A percentile compares a stretch with the other conserved stretches of the same genome.
phyloP scores from a whole-genome alignment of 2,888 invertebrate species.

The Galerucella calmariensis region DNA sequence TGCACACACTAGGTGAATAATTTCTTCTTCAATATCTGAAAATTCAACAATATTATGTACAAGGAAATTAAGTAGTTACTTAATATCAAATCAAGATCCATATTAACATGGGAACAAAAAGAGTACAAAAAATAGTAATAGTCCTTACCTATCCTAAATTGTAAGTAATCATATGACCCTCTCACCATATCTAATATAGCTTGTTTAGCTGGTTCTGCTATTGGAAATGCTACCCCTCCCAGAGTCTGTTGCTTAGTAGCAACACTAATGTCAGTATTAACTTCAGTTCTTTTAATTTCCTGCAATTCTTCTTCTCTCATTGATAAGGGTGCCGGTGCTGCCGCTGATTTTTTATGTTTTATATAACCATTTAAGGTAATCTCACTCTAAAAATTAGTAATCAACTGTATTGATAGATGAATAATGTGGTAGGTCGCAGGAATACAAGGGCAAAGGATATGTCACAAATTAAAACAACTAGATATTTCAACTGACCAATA shows the following conservation, averaged over 20 bases:
- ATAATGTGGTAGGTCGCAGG: neutral
- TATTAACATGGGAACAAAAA: too few species aligned
- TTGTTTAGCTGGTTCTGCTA: constrained; percentile 81
- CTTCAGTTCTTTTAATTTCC: constrained; percentile 79
- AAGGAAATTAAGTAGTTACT: too few species aligned
- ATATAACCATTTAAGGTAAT: constrained; percentile 84
- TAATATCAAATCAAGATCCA: too few species aligned
- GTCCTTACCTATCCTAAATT: constrained; percentile 80
- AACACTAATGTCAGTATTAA: constrained; percentile 78
- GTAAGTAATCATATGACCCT: constrained; percentile 88
- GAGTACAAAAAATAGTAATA: too few species aligned
- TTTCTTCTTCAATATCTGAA: constrained; percentile 85
- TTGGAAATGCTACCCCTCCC: constrained; percentile 90
- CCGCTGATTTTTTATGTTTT: constrained; percentile 79
- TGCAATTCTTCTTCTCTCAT: constrained; percentile 86
- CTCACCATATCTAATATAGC: constrained; percentile 79
- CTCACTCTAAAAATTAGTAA: constrained; percentile 72
- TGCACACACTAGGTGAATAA: constrained; percentile 83
- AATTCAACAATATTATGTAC: neutral
- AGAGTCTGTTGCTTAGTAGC: constrained; percentile 90
- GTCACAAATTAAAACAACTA: too few species aligned
- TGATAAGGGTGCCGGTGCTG: constrained; percentile 91
- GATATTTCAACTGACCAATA: too few species aligned
- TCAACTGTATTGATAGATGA: neutral
- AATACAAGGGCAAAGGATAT: too few species aligned